Evolutionary conservation across 2,888 invertebrate genomes (phyloP), one percentile per base, ranked within the genome.

Genomic region (Ormyrus rosae): DNA sequence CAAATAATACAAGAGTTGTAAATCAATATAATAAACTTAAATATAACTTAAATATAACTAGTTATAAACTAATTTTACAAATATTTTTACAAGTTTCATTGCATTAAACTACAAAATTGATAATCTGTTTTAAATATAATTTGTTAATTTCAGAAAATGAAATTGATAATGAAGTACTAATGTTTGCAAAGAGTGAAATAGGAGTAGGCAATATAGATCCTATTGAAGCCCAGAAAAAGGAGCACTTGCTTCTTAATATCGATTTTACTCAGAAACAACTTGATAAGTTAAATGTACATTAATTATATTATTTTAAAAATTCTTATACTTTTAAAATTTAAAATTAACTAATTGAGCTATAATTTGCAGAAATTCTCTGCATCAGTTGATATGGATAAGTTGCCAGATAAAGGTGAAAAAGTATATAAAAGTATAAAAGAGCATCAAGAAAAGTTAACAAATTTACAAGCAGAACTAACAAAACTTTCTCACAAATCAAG

Each of bases 151-250:
- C 53, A 83, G 81, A 80, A 78, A 77, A 9, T 75, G 81, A 81
- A 79, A 81, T 80, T 7, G 81, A 83, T 58, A 45, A 69, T 6
- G 80, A 83, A n/a, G 81, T 55, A 19, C 3, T 81, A 34, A 8
- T 45, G 5, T 67, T 86, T 4, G 86, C 86, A 6, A 82, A 82
- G 63, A 51, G 85, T 71, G 86, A 88, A 78, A 80, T 84, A 5
- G 83, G 83, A 34, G 83, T 84, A 45, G 80, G 81, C 9, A 85
- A 85, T 45, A 76, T 87, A 11, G 84, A 88, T 84, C 84, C 87
- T 2, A 5, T 86, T 10, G 6, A 72, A 10, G 86, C 86, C 6
- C 89, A 89, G 19, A 84, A 86, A 78, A 84, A 84, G 74, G 87
- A 81, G 71, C 53, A 61, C 56, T 68, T 65, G 8, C 51, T 64